A percentile compares a stretch with the other conserved stretches of the same genome.
These are phyloP conservation scores for Eumaeus atala DNA, from an alignment of 1,140 invertebrate species.

Conservation along the genomic window DNA sequence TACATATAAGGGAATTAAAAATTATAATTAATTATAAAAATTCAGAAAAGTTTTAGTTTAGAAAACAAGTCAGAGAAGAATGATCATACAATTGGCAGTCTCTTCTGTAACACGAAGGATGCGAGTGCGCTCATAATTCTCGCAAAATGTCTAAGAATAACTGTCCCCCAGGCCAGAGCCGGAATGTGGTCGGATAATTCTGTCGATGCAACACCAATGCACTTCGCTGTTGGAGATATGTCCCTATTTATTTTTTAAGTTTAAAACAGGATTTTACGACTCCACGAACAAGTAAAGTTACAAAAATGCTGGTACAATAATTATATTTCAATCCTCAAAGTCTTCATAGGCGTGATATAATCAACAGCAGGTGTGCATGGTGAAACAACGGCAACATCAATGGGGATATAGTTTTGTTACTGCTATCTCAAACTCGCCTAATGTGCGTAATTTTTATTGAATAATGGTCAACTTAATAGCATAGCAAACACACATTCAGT, in stretches of 20 bases:
- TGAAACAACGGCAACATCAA: no score
- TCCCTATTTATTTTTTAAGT: slow-evolving; percentile 42
- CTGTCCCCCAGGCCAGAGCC: slow-evolving; percentile 37
- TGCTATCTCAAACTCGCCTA: no score
- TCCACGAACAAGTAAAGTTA: background rate
- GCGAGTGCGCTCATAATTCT: slow-evolving; percentile 34
- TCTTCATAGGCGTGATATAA: no score
- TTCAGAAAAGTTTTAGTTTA: background rate
- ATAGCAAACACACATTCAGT: no score
- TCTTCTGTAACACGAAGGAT: slow-evolving; percentile 28
- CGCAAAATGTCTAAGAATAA: slow-evolving; percentile 66
- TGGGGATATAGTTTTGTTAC: no score
- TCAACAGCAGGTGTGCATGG: no score
- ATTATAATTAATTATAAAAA: no score
- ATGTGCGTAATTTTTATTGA: no score
- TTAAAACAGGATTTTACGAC: slow-evolving; percentile 27
- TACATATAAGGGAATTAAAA: no score
- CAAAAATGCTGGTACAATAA: no score
- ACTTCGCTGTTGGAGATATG: slow-evolving; percentile 57
- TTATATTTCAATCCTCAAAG: no score
- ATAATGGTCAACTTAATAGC: no score
- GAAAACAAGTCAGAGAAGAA: background rate
- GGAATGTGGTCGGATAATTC: slow-evolving; percentile 48
- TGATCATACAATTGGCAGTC: background rate
- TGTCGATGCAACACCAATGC: slow-evolving; percentile 55